Base-by-base conservation (phyloP, 1,140 invertebrate species). In the Bombus pyrosoma region DNA sequence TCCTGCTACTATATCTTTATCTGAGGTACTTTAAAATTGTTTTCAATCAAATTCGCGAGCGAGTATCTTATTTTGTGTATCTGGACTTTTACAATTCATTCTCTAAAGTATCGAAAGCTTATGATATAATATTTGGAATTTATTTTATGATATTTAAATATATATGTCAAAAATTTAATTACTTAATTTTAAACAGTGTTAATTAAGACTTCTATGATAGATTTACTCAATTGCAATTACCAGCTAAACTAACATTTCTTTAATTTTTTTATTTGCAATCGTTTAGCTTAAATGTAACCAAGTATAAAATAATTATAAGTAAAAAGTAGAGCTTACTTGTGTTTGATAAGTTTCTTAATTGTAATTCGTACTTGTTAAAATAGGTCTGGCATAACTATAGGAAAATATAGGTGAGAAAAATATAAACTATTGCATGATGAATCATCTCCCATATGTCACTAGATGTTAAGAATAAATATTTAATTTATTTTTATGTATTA, bases 341-440 rank as follows among this genome's bases (percentile, higher is more conserved):
- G 39, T 32, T 64, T 18, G 6, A n/a, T 34, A 69, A 47, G 1
- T 76, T 39, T 62, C 25, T 76, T 39, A 37, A 6, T 78, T 22
- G 12, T 18, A 53, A 69, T 64, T 83, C 41, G 47, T 34, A 32
- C 47, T 53, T 22, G 47, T 22, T 41, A 32, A 69, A 69, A 68
- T 66, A 84, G 82, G 82, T 79, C 57, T 84, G 47, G 6, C 74
- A 47, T 84, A 84, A 59, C 34, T 62, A 39, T 69, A 79, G 47
- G 75, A 75, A 43, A 25, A 68, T 22, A 13, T 66, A 28, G 62
- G 75, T 84, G 82, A 62, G 59, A 62, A n/a, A 62, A 62, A 62
- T 28, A 62, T n/a, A 72, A 75, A 18, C 64, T 66, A 34, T 66
- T 66, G 64, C 64, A 66, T 66, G 64, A 6, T 39, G 13, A 78